Conservation (phyloP, 2,888 invertebrate genomes). For the Bedellia somnulentella region DNA sequence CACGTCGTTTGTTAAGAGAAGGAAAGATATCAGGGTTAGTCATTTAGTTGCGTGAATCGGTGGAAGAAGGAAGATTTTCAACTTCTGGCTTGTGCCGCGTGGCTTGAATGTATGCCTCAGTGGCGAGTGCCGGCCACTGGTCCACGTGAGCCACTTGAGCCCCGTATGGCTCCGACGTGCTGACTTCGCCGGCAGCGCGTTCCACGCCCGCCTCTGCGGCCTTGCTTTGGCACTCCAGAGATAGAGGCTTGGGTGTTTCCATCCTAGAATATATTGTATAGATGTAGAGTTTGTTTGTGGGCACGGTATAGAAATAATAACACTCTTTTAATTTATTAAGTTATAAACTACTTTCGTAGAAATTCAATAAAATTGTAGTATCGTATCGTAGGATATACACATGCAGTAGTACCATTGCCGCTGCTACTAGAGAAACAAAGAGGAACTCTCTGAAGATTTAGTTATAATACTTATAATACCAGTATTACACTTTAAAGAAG, state of each 20-base stretch:
- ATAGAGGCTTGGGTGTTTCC: slow-evolving; percentile 47
- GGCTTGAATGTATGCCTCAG: slow-evolving; percentile 44
- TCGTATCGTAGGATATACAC: no score
- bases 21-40: slow-evolving; percentile 2
- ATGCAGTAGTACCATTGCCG: no score
- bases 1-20: no score
- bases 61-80: slow-evolving; percentile 50
- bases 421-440: no score
- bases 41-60: slow-evolving; percentile 54
- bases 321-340: no score
- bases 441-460: no score
- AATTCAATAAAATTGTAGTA: no score
- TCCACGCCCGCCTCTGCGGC: slow-evolving; percentile 27
- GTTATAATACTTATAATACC: no score
- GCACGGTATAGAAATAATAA: no score
- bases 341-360: no score
- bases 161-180: slow-evolving; percentile 40
- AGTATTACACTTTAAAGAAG: no score
- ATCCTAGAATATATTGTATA: slow-evolving; percentile 21
- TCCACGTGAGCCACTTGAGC: slow-evolving; percentile 20
- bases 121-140: slow-evolving; percentile 35
- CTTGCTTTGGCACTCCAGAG: slow-evolving; percentile 33
- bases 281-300: background rate
- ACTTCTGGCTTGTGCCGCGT: slow-evolving; percentile 47
- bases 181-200: slow-evolving; percentile 48